Conservation (phyloP, 1,140 invertebrate species). For the Drosophila lacteicornis region DNA sequence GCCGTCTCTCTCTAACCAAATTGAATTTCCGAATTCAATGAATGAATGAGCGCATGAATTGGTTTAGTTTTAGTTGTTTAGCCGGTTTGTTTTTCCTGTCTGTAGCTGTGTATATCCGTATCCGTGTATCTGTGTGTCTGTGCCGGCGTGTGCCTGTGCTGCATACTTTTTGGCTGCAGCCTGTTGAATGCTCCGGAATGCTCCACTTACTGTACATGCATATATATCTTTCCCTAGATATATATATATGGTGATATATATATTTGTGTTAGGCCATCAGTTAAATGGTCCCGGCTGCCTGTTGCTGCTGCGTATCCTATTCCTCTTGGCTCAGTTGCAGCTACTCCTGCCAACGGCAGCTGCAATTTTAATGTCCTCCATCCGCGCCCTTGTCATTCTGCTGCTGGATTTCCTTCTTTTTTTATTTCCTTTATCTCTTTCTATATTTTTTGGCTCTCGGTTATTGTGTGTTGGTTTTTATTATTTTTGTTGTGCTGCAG, state of each 20-base stretch:
- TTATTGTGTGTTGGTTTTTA: slow-evolving; percentile 50
- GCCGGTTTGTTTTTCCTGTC: slow-evolving; percentile 56
- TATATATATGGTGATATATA: slow-evolving; percentile 4
- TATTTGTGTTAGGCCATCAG: slow-evolving; percentile 53
- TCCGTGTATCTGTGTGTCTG: not conserved
- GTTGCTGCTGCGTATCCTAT: slow-evolving; percentile 22
- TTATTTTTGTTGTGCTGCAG: slow-evolving; percentile 43
- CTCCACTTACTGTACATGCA: slow-evolving; percentile 14
- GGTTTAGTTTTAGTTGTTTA: slow-evolving; percentile 81
- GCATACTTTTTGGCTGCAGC: slow-evolving; percentile 74
- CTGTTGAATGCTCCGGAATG: slow-evolving; percentile 65
- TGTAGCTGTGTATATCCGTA: not conserved
- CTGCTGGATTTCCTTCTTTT: slow-evolving; percentile 9
- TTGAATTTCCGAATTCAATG: slow-evolving; percentile 83
- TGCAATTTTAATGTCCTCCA: slow-evolving; percentile 60
- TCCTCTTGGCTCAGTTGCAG: slow-evolving; percentile 39
- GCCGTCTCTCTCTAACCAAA: slow-evolving; percentile 56
- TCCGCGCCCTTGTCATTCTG: slow-evolving; percentile 30
- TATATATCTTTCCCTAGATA: slow-evolving; percentile 21
- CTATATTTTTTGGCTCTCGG: slow-evolving; percentile 53
- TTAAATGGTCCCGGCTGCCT: slow-evolving; percentile 43
- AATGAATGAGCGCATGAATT: slow-evolving; percentile 75
- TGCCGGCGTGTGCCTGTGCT: slow-evolving; percentile 27
- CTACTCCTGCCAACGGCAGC: slow-evolving; percentile 37
- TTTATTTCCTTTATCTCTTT: slow-evolving; percentile 25